A percentile compares a stretch with the other conserved stretches of the same genome.
phyloP scores from a whole-genome alignment of 2,113 vertebrate species.

The Rhynchopsitta pachyrhyncha region DNA sequence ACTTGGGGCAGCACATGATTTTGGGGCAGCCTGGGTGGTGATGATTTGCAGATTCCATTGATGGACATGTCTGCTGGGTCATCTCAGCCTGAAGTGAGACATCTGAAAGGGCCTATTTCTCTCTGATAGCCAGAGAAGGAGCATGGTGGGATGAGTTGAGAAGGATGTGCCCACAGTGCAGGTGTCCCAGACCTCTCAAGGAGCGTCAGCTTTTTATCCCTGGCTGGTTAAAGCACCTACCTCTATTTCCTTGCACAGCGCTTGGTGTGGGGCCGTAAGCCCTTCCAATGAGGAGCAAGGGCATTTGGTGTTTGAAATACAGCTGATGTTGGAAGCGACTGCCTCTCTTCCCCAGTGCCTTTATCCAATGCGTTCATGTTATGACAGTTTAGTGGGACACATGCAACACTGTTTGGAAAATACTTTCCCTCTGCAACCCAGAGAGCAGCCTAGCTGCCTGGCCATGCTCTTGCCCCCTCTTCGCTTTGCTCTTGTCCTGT shows the following conservation, averaged over 20 bases:
- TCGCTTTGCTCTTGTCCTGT: background rate
- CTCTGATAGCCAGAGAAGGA: too few species aligned
- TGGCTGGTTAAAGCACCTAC: background rate
- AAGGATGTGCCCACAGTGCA: background rate
- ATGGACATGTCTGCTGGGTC: background rate
- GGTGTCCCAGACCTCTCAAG: background rate
- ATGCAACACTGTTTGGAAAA: background rate
- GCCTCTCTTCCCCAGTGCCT: background rate
- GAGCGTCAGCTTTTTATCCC: background rate
- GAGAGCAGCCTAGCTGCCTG: background rate
- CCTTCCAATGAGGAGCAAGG: background rate
- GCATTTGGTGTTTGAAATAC: background rate
- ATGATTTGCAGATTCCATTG: background rate
- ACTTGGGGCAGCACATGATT: background rate
- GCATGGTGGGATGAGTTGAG: background rate
- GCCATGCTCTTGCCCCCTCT: background rate
- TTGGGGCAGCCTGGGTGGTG: background rate
- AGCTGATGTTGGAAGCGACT: background rate
- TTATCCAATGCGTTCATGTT: background rate
- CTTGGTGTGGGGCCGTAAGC: background rate
- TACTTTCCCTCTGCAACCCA: background rate
- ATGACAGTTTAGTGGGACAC: background rate
- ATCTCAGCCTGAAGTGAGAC: background rate
- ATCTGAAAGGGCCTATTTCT: background rate
- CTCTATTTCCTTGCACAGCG: background rate